phyloP scores from a whole-genome alignment of 2,888 invertebrate genomes.

The Spisula solida region DNA sequence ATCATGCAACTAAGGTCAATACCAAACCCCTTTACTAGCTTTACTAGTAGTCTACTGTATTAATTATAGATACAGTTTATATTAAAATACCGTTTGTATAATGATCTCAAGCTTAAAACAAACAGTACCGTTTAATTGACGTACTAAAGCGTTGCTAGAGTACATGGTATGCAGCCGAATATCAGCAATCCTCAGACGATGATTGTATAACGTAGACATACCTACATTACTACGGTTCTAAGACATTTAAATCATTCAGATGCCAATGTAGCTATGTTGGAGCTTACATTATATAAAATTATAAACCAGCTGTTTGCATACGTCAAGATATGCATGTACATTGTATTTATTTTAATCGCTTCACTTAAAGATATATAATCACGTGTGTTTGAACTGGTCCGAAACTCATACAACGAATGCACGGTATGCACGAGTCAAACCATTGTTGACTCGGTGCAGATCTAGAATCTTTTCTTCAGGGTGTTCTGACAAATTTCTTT shows the following conservation, averaged over 20 bases:
- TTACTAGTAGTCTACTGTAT: too few relatives aligned
- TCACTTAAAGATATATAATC: background rate
- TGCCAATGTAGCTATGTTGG: background rate
- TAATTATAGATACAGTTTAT: too few relatives aligned
- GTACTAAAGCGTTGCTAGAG: background rate
- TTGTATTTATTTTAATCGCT: background rate
- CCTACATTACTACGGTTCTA: background rate
- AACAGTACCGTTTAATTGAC: background rate
- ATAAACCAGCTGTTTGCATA: background rate
- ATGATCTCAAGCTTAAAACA: too few relatives aligned
- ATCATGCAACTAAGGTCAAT: too few relatives aligned
- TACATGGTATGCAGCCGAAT: background rate
- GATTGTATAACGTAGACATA: background rate
- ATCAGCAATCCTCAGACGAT: background rate
- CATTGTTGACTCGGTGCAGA: background rate
- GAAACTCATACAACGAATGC: background rate
- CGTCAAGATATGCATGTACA: background rate
- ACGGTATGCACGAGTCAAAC: background rate
- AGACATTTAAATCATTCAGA: slow-evolving; percentile 1
- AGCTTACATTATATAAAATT: background rate
- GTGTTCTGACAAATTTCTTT: background rate
- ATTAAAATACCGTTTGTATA: background rate
- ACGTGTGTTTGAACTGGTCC: background rate
- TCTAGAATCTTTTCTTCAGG: background rate
- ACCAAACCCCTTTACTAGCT: too few relatives aligned